Base-by-base conservation (phyloP, 2,113 vertebrate species). In the Zapornia atra region DNA sequence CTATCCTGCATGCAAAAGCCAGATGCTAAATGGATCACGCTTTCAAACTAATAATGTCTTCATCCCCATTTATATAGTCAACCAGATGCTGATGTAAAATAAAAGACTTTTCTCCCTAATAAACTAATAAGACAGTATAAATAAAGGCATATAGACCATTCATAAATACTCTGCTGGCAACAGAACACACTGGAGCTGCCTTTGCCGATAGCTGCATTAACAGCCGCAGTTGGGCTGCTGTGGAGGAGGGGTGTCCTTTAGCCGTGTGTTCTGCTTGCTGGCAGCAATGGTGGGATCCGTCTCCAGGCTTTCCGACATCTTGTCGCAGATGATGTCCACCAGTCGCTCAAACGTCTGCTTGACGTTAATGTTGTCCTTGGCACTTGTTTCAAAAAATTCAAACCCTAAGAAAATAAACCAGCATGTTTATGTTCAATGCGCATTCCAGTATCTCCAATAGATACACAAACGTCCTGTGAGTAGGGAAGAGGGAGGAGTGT, bases 301-400 rank as follows among this genome's bases (percentile, higher is more conserved):
- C 97, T 99, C 99, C 98, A 99, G 90, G 79, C 99, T 99, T 98
- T 99, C 99, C 2, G 99, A 99, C 99, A 99, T 99, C 97, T 99
- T 99, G 97, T 99, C 99, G 10, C 99, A 99, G 98, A 99, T 99
- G 96, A 99, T 98, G 96, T 99, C 99, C 72, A 99, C 99, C 2
- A 99, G 99, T 61, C 98, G 98, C 94, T 99, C 99, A 63, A 99
- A 99, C 2, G 99, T 99, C 98, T 99, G 99, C 98, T 99, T 99
- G 96, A 99, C 98, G 4, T 99, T 99, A 94, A 99, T 93, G 98
- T 99, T 99, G 97, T 99, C 99, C 97, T 99, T 99, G 97, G 99
- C 99, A 66, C 99, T 99, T 72, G 99, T 99, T 98, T 99, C 99
- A 82, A 99, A 99, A 98, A 99, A 99, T 94, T 99, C 99, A 96